Base-by-base conservation (phyloP, 2,888 invertebrate genomes). In the Phyllotreta striolata region DNA sequence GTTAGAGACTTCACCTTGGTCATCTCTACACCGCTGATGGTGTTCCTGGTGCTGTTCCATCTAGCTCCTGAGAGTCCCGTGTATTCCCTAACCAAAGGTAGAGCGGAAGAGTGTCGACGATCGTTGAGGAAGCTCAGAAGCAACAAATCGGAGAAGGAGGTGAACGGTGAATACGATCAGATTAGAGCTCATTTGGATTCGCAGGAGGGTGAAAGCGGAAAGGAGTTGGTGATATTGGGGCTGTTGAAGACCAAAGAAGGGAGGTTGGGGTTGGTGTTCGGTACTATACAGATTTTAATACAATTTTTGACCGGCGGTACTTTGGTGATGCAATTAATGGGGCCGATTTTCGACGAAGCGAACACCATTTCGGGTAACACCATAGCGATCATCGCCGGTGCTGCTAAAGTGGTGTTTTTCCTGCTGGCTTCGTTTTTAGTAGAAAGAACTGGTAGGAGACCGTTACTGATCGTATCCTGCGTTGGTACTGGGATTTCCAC, bases 1-100 rank as follows among this genome's bases (percentile, higher is more conserved):
- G 46, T 58, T 2, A 52, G 43, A 24, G n/a, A 44, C n/a, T 62
- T 62, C 43, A 65, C 65, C 2, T 9, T 65, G 8, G 9, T 65
- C 1, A 43, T 12, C 0, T 37, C 39, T 14, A 9, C 35, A 8
- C 39, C 47, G 0, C 7, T 57, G n/a, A 13, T 57, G n/a, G 46
- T 39, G 1, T 57, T 57, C 40, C 10, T 57, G 8, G 4, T 47
- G 5, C n/a, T 40, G 14, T 57, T 57, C 14, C n/a, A 24, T 6
- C 47, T 57, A 6, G 55, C 43, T 6, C 55, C 55, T 12, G 55
- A 55, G 8, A 55, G 55, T 55, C 55, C 55, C 0, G 55, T 14
- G 6, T 55, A 43, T 5, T 14, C 41, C 1, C 12, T 55, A n/a
- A 6, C 43, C 2, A 38, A 9, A 8, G 39, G 39, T 6, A 46